phyloP scores from a whole-genome alignment of 92 coral and sea anemone genomes.

The Micromussa lordhowensis region DNA sequence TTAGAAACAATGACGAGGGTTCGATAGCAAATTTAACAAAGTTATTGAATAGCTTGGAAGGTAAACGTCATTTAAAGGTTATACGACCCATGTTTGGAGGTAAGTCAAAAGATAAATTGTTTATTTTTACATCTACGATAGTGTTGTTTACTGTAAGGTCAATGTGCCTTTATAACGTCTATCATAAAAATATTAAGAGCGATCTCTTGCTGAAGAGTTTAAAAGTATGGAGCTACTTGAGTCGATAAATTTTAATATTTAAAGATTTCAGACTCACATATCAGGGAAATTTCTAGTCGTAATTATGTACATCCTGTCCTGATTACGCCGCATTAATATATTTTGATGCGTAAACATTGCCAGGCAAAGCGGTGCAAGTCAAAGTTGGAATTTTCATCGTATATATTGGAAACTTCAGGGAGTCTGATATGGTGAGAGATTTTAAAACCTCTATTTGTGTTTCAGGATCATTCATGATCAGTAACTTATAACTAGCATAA shows the following conservation, averaged over 20 bases:
- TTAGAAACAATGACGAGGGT: not conserved
- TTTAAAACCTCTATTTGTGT: not conserved
- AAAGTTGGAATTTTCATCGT: slow-evolving; percentile 72
- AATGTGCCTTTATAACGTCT: not conserved
- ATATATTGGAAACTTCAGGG: slow-evolving; percentile 75
- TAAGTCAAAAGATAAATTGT: not conserved
- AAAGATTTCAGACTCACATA: not conserved
- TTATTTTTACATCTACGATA: not conserved
- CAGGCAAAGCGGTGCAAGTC: slow-evolving; percentile 54
- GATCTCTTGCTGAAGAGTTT: not conserved
- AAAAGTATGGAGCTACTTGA: not conserved
- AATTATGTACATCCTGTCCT: not conserved
- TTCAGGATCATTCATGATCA: no score
- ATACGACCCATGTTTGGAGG: slow-evolving; percentile 21
- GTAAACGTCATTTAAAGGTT: slow-evolving; percentile 4
- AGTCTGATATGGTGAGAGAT: slow-evolving; percentile 81
- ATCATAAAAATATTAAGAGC: not conserved
- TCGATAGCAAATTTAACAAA: slow-evolving; percentile 14
- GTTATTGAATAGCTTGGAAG: slow-evolving; percentile 1
- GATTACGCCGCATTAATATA: not conserved
- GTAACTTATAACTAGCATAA: no score
- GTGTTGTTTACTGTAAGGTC: not conserved
- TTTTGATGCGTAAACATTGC: not conserved
- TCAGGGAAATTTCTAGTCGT: not conserved
- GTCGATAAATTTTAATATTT: not conserved